Conservation (phyloP, 2,888 invertebrate species). For the Cosmia pyralina region DNA sequence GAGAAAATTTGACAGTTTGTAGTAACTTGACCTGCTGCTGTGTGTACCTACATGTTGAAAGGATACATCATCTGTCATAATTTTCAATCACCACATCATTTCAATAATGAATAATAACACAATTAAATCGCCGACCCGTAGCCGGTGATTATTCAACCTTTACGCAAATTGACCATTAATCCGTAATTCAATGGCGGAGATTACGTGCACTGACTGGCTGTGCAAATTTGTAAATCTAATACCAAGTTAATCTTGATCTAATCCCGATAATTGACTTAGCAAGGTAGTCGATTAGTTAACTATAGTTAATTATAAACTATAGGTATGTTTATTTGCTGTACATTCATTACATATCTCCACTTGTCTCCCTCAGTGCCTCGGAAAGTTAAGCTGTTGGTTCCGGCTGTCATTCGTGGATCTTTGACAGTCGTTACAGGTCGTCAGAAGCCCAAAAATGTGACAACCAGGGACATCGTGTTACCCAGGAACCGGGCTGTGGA, state of each 20-base stretch:
- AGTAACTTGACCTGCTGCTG: too few relatives aligned
- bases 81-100: constrained; percentile 9
- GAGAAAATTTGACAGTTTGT: too few relatives aligned
- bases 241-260: constrained; percentile 57
- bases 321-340: background rate
- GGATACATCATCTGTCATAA: background rate
- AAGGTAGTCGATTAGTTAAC: constrained; percentile 53
- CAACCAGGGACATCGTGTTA: too few relatives aligned
- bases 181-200: constrained; percentile 62
- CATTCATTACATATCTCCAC: too few relatives aligned
- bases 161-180: constrained; percentile 59
- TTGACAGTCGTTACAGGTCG: too few relatives aligned
- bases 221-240: constrained; percentile 60
- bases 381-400: too few relatives aligned
- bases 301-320: constrained; percentile 31
- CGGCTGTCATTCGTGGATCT: too few relatives aligned
- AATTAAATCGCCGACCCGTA: constrained; percentile 31
- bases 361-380: too few relatives aligned
- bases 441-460: too few relatives aligned
- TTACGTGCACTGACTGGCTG: constrained; percentile 46
- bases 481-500: too few relatives aligned
- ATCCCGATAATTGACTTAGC: constrained; percentile 65
- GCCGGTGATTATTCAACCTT: constrained; percentile 47
- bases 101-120: constrained; percentile 14
- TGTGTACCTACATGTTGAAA: too few relatives aligned